Base-by-base conservation (phyloP, 2,888 invertebrate genomes). In the Cephalotes varians region DNA sequence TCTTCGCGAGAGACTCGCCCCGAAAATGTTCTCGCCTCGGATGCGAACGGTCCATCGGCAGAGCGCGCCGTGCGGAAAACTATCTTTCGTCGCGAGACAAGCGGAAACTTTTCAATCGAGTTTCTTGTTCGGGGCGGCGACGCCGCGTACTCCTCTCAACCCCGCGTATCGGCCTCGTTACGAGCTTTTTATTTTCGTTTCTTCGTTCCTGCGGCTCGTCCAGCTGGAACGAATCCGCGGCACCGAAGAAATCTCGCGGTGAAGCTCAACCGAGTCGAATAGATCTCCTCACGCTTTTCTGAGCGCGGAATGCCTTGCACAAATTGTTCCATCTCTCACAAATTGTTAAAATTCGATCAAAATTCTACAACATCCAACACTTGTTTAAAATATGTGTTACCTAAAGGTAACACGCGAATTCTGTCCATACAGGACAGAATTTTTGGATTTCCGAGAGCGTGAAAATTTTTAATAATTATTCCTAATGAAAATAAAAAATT, bases 61-160 rank as follows among this genome's bases (percentile, higher is more conserved):
- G 81, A 21, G 15, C 64, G 76, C 80, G 74, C 76, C 81, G 62
- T 58, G 81, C 83, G 82, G 86, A 85, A 87, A 88, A 88, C 87
- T 86, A 87, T 88, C 88, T 72, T 79, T 73, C 81, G 81, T 47
- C 47, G 88, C 82, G 54, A 80, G 71, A 79, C 77, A 64, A 82
- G 72, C 82, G 83, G 80, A 88, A 88, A 88, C 88, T 88, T 88
- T 88, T 88, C 88, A 88, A 88, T 88, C 88, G 88, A 88, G 86
- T 88, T 88, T 82, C 86, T 88, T 86, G 64, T 71, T 69, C 79
- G 21, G 25, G 15, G 37, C 56, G 67, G 10, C 74, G 56, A 34
- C 28, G 12, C n/a, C 54, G 15, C 49, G 15, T 54, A n/a, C 40
- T 18, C 21, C 15, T 34, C 64, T 28, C 47, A 18, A 18, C 51